phyloP scores from a whole-genome alignment of 2,113 vertebrate species.

The Thomomys bottae region DNA sequence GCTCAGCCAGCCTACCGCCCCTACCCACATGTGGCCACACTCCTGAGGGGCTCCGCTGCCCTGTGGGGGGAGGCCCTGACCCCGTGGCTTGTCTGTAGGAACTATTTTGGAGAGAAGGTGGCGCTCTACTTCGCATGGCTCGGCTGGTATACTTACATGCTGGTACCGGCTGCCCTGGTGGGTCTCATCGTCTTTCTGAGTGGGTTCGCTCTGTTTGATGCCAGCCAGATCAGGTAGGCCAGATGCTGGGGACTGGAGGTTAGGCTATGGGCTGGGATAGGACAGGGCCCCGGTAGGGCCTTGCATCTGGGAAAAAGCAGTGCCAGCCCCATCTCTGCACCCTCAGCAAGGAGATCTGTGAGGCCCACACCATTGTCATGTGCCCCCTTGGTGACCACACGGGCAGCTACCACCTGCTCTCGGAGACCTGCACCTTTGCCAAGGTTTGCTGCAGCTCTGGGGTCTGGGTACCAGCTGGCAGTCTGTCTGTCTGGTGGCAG shows the following conservation, averaged over 20 bases:
- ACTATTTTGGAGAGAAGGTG: conserved; percentile 95
- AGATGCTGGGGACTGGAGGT: too few species aligned
- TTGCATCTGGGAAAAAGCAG: background rate
- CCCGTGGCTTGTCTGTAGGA: conserved; percentile 77
- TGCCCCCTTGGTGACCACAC: conserved; percentile 92
- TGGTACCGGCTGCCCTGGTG: conserved; percentile 85
- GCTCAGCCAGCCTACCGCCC: background rate
- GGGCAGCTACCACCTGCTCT: conserved; percentile 88
- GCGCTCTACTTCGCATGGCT: conserved; percentile 96
- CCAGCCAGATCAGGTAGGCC: conserved; percentile 93
- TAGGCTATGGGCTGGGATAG: too few species aligned
- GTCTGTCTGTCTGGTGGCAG: background rate
- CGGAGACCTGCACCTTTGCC: conserved; percentile 92
- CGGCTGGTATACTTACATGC: conserved; percentile 93
- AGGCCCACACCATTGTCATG: conserved; percentile 87
- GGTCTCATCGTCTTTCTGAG: conserved; percentile 89
- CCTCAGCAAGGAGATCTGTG: conserved; percentile 93
- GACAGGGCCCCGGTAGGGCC: too few species aligned
- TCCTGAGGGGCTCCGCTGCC: background rate
- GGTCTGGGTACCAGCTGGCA: background rate
- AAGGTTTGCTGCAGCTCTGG: conserved; percentile 81
- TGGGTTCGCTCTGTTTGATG: conserved; percentile 88
- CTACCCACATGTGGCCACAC: rapidly evolving
- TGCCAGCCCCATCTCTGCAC: background rate
- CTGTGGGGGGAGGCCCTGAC: background rate